Base-by-base conservation (phyloP, 2,113 vertebrate genomes). In the Rhizomys pruinosus region DNA sequence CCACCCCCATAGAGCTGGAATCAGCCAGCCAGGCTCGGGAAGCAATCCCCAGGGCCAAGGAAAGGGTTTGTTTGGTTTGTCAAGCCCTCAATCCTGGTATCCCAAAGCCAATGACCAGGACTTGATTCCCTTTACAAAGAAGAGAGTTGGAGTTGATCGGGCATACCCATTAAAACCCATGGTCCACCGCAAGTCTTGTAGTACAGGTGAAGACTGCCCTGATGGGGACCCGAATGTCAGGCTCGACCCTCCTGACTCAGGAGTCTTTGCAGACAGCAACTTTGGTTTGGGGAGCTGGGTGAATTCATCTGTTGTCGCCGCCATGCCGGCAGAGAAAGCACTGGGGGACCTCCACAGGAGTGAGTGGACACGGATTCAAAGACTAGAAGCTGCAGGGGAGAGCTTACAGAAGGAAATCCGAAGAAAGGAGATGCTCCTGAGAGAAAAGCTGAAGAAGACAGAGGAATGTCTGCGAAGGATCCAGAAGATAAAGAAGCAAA, bases 141-240 rank as follows among this genome's bases (percentile, higher is more conserved):
- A 72, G 90, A 96, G 91, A 92, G 96, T 97, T 90, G 98, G 94
- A 34, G 97, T 98, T 32, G 98, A 99, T 78, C 94, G 89, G 64
- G 97, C 98, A 2, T 98, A 98, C 95, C 98, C 98, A 19, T 97
- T 98, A 68, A 99, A 99, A 96, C 98, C 98, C 7, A 96, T 99
- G 74, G 94, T 91, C 90, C 97, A 98, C 93, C 97, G 92, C 88
- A 98, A 98, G 77, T 80, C 82, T 64, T 57, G 29, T 15, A 97
- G 88, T 47, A 57, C 39, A 57, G 55, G 66, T n/a, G 90, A 92
- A 66, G 27, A 72, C 17, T n/a, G 74, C 47, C 44, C 12, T 8
- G 88, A 72, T 17, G 76, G 69, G 61, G 61, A 93, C 55, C 90
- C 69, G 23, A 74, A 66, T 37, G 72, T 77, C 76, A 85, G 47